Conservation (phyloP, 1,140 invertebrate genomes). For the Idris sp. region DNA sequence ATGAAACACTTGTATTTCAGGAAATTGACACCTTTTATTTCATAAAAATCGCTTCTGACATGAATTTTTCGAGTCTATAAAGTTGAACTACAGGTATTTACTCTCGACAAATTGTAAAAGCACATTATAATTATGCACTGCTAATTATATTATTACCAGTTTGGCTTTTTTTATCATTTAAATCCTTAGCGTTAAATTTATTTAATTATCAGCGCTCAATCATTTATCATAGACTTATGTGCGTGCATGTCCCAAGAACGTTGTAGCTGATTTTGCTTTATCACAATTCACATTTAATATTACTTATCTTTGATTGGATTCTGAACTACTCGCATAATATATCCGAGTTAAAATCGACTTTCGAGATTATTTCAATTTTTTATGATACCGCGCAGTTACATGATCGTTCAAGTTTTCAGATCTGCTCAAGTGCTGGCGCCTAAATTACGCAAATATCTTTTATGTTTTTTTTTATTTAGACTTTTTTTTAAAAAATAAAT, state of each 20-base stretch:
- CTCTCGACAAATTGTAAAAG: slow-evolving; percentile 20
- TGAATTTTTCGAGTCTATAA: slow-evolving; percentile 4
- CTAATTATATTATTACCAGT: slow-evolving; percentile 54
- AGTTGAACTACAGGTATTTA: slow-evolving; percentile 17
- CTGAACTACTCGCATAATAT: slow-evolving; percentile 29
- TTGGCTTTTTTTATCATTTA: slow-evolving; percentile 31
- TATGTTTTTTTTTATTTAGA: too few species aligned
- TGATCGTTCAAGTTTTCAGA: slow-evolving; percentile 4
- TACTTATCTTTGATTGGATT: slow-evolving; percentile 53
- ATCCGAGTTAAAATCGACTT: slow-evolving; percentile 48
- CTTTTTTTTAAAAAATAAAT: too few species aligned
- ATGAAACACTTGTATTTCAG: too few species aligned
- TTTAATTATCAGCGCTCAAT: slow-evolving; percentile 26
- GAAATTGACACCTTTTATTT: neutral
- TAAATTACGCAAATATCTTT: neutral
- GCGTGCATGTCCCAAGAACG: slow-evolving; percentile 9
- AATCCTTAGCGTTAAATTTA: slow-evolving; percentile 35
- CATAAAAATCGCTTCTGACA: slow-evolving; percentile 5
- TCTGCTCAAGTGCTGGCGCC: neutral
- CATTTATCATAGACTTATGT: slow-evolving; percentile 32
- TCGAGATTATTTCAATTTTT: slow-evolving; percentile 48
- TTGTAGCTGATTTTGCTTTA: slow-evolving; percentile 41
- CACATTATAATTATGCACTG: slow-evolving; percentile 22
- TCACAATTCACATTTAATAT: slow-evolving; percentile 55
- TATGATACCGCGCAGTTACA: neutral